Base-by-base conservation (phyloP, 2,888 invertebrate species). In the Lepidocyrtoides sp. region DNA sequence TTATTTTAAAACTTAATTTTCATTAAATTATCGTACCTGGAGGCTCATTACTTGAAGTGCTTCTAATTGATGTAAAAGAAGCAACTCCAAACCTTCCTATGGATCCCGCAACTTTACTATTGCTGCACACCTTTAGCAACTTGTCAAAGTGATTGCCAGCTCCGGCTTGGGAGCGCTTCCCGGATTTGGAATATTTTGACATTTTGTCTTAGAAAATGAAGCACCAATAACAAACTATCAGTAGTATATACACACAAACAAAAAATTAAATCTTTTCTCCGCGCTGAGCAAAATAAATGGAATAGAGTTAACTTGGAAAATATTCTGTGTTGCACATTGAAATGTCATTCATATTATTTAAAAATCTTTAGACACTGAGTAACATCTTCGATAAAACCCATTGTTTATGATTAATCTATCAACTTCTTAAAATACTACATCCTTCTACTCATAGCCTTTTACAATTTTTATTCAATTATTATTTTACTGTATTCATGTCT, bases 81-180 rank as follows among this genome's bases (percentile, higher is more conserved):
- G 98, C 98, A 95, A 98, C 98, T 94, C 98, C 98, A 98, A 98
- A 98, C 96, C 98, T 98, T 94, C 98, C 98, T 94, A 98, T 97
- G 44, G 98, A 98, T 93, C 98, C 98, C 94, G 98, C 97, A 41
- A 98, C 98, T 79, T 94, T 98, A 94, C 97, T 97, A 95, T 98
- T 98, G 95, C 97, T 97, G 95, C 98, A 98, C 95, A 97, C 97
- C 95, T 97, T 96, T 94, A 96, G 96, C 92, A 96, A 95, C 94
- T 96, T 96, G 95, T 97, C 97, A 95, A 97, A 97, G 94, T 96
- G 96, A 93, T 97, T 91, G 0, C 94, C 94, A 17, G 93, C 94
- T 12, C 93, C 93, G n/a, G 93, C 91, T 63, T 92, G 92, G 54
- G 91, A 82, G 7, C 92, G 89, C 63, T 93, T 93, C 54, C 93